A percentile compares a stretch with the other conserved stretches of the same genome.
Evolutionary conservation across 1,140 invertebrate species (phyloP).

Genomic region (Heliconius eleuchia): DNA sequence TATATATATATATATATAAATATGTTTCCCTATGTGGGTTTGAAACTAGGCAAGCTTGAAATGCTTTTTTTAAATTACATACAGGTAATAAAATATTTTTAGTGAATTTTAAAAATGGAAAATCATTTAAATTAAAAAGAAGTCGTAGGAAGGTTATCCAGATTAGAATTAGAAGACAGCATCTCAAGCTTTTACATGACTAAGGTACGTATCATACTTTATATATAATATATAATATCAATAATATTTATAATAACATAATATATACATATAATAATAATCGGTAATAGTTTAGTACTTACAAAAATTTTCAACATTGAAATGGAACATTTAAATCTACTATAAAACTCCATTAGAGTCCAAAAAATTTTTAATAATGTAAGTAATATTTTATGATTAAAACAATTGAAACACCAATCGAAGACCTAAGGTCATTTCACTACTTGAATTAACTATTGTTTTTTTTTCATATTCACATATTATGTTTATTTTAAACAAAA

Average conservation of each 20-base stretch:
- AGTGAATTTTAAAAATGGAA: neutral
- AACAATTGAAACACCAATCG: neutral
- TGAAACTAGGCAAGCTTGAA: slow-evolving; percentile 19
- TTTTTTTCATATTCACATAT: too few species aligned
- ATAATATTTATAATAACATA: neutral
- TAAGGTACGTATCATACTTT: neutral
- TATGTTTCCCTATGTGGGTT: too few species aligned
- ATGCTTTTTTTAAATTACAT: neutral
- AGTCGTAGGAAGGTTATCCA: neutral
- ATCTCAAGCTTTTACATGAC: slow-evolving; percentile 15
- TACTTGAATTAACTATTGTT: neutral
- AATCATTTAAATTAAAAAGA: neutral
- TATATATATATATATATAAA: neutral
- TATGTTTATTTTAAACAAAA: neutral
- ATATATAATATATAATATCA: neutral
- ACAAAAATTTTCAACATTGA: neutral
- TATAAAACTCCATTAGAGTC: neutral
- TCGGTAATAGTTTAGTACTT: neutral
- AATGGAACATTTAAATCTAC: neutral
- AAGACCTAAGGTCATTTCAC: neutral
- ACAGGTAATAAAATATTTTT: neutral
- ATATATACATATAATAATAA: neutral
- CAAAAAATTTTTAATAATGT: too few species aligned
- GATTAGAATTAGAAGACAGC: neutral
- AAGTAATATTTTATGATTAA: too few species aligned